These are phyloP conservation scores for Drosophila lacertosa DNA, from an alignment of 1,140 invertebrate species.

Conservation along the genomic window DNA sequence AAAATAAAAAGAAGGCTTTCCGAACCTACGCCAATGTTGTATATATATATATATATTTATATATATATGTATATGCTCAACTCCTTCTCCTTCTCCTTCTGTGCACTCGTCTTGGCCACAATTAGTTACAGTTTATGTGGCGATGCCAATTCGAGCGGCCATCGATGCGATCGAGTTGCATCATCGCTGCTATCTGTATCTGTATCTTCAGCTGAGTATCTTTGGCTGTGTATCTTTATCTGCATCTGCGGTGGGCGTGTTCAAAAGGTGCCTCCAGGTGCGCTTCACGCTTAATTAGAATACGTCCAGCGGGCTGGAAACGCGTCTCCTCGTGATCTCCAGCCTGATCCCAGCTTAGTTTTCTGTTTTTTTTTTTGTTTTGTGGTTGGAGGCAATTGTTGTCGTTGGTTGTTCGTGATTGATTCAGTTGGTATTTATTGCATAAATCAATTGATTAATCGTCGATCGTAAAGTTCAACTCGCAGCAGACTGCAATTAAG, in stretches of 20 bases:
- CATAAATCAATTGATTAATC: conserved; percentile 40
- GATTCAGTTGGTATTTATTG: conserved; percentile 54
- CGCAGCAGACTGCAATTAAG: conserved; percentile 1
- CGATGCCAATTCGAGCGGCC: conserved; percentile 60
- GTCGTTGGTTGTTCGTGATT: conserved; percentile 53
- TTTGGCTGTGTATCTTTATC: neutral
- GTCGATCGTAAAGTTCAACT: conserved; percentile 26
- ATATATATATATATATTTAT: conserved; percentile 9
- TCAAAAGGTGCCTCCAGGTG: conserved; percentile 78
- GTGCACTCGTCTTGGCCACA: conserved; percentile 65
- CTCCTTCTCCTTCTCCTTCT: conserved; percentile 23
- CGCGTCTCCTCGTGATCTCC: conserved; percentile 15
- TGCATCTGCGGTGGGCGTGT: conserved; percentile 60
- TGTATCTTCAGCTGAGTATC: neutral
- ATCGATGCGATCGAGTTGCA: conserved; percentile 67
- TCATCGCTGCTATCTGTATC: conserved; percentile 10
- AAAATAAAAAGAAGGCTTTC: conserved; percentile 16
- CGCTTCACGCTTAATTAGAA: conserved; percentile 83
- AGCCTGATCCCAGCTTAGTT: conserved; percentile 11
- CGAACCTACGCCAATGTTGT: conserved; percentile 71
- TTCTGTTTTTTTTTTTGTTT: no score
- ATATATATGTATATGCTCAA: neutral
- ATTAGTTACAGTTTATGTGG: conserved; percentile 83
- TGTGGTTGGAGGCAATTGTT: conserved; percentile 3
- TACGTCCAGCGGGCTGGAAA: conserved; percentile 46